Evolutionary conservation across 2,113 vertebrate genomes (phyloP).

Genomic region (Siphamia tubifer): DNA sequence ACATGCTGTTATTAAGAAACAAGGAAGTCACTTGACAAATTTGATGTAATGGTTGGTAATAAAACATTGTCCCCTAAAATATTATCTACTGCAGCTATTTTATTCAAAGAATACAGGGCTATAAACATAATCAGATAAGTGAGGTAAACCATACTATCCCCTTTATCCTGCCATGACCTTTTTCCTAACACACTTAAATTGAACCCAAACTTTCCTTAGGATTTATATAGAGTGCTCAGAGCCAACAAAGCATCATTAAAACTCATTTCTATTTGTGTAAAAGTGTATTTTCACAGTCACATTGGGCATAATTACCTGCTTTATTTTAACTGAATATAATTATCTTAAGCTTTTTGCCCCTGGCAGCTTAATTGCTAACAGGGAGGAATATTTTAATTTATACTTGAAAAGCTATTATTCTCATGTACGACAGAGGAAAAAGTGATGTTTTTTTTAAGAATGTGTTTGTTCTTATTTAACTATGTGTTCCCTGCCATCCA

Average conservation of each 20-base stretch:
- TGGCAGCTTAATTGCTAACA: constrained; percentile 22
- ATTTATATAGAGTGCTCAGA: background rate
- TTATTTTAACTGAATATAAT: constrained; percentile 42
- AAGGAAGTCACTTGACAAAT: constrained; percentile 2
- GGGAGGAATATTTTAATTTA: constrained; percentile 17
- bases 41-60: background rate
- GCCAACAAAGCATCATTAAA: background rate
- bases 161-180: background rate
- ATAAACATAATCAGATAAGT: background rate
- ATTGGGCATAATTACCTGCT: constrained; percentile 48
- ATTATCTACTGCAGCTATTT: background rate
- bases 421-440: background rate
- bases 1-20: constrained; percentile 6
- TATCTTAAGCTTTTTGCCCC: constrained; percentile 7
- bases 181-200: background rate
- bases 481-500: too few species aligned
- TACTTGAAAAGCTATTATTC: background rate
- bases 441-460: background rate
- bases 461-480: background rate
- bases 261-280: constrained; percentile 23
- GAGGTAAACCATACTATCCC: background rate
- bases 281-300: constrained; percentile 31
- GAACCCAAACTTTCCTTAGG: constrained; percentile 14
- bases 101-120: background rate
- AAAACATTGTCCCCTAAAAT: background rate